Evolutionary conservation across 2,113 vertebrate genomes (phyloP).

Genomic region (Narcine bancroftii): DNA sequence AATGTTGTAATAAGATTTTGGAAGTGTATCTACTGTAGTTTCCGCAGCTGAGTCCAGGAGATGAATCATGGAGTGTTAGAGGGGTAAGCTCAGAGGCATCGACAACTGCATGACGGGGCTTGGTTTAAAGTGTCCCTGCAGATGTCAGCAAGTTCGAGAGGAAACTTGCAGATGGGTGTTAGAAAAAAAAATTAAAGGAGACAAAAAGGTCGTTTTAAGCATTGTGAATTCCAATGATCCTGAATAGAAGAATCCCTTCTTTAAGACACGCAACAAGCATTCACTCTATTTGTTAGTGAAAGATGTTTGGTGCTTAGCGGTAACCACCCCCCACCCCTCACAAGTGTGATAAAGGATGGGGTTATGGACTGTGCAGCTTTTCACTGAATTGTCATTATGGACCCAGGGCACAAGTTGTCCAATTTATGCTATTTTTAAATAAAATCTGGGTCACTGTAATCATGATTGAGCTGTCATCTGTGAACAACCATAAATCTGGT

Average conservation of each 20-base stretch:
- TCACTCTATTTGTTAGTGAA: neutral
- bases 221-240: neutral
- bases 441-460: neutral
- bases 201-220: neutral
- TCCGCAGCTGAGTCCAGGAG: neutral
- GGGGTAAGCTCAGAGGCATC: neutral
- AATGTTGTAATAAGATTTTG: too few relatives aligned
- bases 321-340: neutral
- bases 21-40: neutral
- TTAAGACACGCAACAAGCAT: neutral
- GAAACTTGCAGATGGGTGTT: neutral
- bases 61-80: neutral
- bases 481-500: neutral
- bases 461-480: neutral
- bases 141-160: neutral
- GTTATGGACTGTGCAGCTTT: neutral
- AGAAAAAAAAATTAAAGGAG: neutral
- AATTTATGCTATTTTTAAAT: conserved; percentile 14
- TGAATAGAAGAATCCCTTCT: neutral
- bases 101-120: neutral
- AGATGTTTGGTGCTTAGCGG: neutral
- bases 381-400: neutral
- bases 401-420: neutral
- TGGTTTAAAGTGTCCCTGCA: neutral
- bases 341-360: conserved; percentile 22